Evolutionary conservation across 2,113 vertebrate genomes (phyloP).

Genomic region (Oryzias celebensis): DNA sequence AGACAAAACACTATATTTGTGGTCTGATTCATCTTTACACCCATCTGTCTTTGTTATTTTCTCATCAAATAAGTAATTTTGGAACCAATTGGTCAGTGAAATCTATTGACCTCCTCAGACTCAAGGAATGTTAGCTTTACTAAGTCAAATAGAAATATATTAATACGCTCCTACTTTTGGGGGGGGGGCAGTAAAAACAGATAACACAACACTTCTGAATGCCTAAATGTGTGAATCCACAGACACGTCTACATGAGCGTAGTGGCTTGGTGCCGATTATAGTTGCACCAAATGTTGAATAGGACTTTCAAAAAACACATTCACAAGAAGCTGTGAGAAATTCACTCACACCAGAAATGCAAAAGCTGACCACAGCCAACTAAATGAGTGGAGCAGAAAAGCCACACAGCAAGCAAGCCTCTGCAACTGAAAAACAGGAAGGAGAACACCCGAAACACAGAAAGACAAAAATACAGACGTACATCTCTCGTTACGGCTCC

Average conservation of each 20-base stretch:
- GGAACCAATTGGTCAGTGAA: background rate
- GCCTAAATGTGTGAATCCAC: constrained; percentile 69
- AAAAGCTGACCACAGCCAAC: constrained; percentile 71
- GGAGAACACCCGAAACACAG: constrained; percentile 1
- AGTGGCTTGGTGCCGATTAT: constrained; percentile 72
- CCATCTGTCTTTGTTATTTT: background rate
- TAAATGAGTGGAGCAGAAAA: constrained; percentile 57
- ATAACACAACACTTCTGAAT: constrained; percentile 61
- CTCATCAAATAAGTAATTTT: background rate
- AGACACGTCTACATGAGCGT: constrained; percentile 70
- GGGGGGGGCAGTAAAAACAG: constrained; percentile 15
- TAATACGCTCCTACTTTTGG: constrained; percentile 41
- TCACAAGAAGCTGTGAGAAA: constrained; percentile 74
- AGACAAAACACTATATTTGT: no score
- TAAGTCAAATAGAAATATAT: constrained; percentile 16
- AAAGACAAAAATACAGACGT: constrained; percentile 13
- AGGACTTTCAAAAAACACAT: constrained; percentile 76
- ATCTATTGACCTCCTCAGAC: background rate
- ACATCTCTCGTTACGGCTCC: constrained; percentile 24
- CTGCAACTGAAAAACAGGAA: constrained; percentile 49
- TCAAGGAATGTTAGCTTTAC: constrained; percentile 10
- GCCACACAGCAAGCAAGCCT: constrained; percentile 45
- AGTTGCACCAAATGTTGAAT: constrained; percentile 77
- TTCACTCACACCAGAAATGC: constrained; percentile 72
- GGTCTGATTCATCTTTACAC: background rate